Conservation (phyloP, 2,113 vertebrate species). For the Megaleporinus macrocephalus region DNA sequence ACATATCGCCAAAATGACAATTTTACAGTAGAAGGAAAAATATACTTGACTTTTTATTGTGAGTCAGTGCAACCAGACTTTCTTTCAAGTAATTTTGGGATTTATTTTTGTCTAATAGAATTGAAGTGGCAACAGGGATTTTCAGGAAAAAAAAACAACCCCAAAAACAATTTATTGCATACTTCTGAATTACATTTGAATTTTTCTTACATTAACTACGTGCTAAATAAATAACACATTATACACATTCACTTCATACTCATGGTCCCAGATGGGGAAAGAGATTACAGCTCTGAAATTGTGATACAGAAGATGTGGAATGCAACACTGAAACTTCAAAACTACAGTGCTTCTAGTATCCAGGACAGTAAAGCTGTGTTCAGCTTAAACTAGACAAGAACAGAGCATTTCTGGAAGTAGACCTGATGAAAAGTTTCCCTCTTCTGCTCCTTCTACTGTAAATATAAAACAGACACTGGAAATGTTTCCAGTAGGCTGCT, state of each 20-base stretch:
- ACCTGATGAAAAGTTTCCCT: not conserved
- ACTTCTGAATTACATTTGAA: no score
- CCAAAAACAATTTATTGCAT: no score
- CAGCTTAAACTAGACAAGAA: not conserved
- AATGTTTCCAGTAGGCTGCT: not conserved
- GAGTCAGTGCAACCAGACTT: no score
- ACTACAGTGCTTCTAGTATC: not conserved
- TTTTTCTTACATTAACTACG: no score
- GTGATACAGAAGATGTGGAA: constrained; percentile 5
- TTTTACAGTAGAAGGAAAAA: no score
- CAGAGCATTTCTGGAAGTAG: not conserved
- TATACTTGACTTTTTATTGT: no score
- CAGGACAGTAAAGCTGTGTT: not conserved
- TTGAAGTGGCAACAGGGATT: no score
- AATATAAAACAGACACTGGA: constrained; percentile 48
- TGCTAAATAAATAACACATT: not conserved
- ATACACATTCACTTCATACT: not conserved
- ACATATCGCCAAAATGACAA: no score
- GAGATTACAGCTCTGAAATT: not conserved
- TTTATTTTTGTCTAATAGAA: no score
- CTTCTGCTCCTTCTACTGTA: not conserved
- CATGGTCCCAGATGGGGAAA: no score
- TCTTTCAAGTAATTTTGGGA: no score
- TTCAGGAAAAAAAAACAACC: no score
- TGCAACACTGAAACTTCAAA: not conserved